phyloP scores from a whole-genome alignment of 2,797 vertebrate genomes.

The Knipowitschia caucasica region DNA sequence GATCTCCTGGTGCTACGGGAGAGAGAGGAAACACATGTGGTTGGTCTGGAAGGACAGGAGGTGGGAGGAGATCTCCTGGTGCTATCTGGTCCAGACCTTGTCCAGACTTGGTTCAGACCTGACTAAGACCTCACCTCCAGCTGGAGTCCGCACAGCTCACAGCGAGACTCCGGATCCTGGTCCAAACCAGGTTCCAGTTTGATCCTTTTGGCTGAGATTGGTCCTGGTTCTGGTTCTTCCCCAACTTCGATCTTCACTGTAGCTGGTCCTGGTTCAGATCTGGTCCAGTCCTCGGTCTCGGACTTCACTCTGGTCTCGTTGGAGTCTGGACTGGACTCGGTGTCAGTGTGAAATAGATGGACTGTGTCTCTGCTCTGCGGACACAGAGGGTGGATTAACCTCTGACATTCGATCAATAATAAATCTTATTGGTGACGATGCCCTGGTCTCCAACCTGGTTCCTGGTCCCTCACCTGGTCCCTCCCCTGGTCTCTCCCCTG shows the following conservation, averaged over 20 bases:
- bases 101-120: too few relatives aligned
- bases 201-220: conserved; percentile 17
- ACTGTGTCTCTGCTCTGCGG: neutral
- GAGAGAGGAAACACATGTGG: neutral
- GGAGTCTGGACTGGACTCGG: conserved; percentile 79
- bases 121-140: conserved; percentile 82
- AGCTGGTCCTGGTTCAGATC: conserved; percentile 70
- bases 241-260: conserved; percentile 89
- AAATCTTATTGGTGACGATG: too few relatives aligned
- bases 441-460: too few relatives aligned
- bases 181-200: conserved; percentile 59
- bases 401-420: too few relatives aligned
- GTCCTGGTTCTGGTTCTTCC: conserved; percentile 52
- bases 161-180: conserved; percentile 68
- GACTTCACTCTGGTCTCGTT: conserved; percentile 68
- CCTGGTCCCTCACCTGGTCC: too few relatives aligned
- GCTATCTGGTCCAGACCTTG: too few relatives aligned
- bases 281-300: conserved; percentile 51
- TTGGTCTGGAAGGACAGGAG: too few relatives aligned
- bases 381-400: too few relatives aligned
- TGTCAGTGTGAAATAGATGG: conserved; percentile 50
- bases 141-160: conserved; percentile 88
- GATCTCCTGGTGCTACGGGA: conserved; percentile 73
- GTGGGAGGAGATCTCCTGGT: too few relatives aligned
- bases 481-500: conserved; percentile 4